These are phyloP conservation scores for Eupithecia abbreviata DNA, from an alignment of 2,888 invertebrate species.

Conservation along the genomic window DNA sequence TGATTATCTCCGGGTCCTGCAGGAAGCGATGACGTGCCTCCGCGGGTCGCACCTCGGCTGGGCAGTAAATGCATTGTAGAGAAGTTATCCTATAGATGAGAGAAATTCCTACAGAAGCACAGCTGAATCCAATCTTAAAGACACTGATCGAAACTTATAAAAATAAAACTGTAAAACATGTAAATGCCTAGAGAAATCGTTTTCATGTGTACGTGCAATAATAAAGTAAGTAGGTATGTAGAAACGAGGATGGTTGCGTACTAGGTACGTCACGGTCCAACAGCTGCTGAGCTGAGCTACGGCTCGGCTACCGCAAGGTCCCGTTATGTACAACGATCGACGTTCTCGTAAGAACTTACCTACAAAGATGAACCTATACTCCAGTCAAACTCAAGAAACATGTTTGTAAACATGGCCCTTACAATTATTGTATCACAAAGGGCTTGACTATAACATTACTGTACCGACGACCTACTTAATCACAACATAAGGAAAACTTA, in stretches of 20 bases:
- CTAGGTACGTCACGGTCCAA: constrained; percentile 71
- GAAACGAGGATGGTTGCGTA: constrained; percentile 71
- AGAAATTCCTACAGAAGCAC: neutral
- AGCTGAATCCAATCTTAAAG: neutral
- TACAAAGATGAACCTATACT: neutral
- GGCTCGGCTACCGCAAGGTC: constrained; percentile 47
- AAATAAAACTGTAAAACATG: constrained; percentile 13
- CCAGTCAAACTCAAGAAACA: neutral
- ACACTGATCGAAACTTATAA: neutral
- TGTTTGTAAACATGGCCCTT: neutral
- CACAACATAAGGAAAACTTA: neutral
- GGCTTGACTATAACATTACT: neutral
- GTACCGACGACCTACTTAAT: neutral
- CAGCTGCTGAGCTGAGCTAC: constrained; percentile 60
- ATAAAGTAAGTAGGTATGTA: constrained; percentile 58
- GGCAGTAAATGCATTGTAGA: no score
- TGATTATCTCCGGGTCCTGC: neutral
- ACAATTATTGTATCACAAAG: neutral
- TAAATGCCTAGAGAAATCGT: constrained; percentile 35
- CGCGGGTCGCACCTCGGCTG: no score
- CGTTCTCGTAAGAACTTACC: constrained; percentile 12
- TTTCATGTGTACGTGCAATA: constrained; percentile 55
- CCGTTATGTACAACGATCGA: constrained; percentile 50
- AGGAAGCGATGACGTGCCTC: no score
- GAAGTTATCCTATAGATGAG: neutral